Conservation (phyloP, 2,888 invertebrate genomes). For the Neocrepidodera transversa region DNA sequence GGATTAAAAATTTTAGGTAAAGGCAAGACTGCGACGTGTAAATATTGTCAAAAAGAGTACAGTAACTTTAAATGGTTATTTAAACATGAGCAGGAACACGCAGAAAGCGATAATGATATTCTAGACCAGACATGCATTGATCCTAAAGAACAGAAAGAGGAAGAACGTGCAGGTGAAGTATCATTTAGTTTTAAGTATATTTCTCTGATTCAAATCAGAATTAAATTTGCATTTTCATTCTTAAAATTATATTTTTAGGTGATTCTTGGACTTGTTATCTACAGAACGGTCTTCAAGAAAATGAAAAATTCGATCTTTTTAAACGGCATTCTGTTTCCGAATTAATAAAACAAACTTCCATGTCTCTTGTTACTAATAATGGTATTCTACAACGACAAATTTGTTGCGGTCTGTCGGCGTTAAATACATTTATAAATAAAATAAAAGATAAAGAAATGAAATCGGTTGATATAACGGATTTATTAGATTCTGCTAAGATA, state of each 20-base stretch:
- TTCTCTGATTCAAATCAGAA: too few relatives aligned
- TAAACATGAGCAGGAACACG: conserved; percentile 49
- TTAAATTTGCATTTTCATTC: too few relatives aligned
- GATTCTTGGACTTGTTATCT: conserved; percentile 19
- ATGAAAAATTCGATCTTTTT: conserved; percentile 7
- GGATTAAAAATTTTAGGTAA: conserved; percentile 27
- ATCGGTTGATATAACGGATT: conserved; percentile 2
- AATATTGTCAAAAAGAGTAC: conserved; percentile 48
- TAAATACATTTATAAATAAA: conserved; percentile 22
- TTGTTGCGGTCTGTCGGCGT: conserved; percentile 18
- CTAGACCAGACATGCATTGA: conserved; percentile 50
- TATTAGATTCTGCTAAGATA: conserved; percentile 23
- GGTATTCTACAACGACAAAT: conserved; percentile 24
- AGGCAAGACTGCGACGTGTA: conserved; percentile 39
- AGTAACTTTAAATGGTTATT: conserved; percentile 46
- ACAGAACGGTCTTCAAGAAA: conserved; percentile 7
- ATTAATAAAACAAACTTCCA: conserved; percentile 13
- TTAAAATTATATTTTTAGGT: conserved; percentile 4
- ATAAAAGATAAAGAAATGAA: conserved; percentile 10
- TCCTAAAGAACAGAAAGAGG: conserved; percentile 56
- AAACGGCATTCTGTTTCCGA: conserved; percentile 8
- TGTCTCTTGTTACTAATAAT: conserved; percentile 2
- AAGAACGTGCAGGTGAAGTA: conserved; percentile 57
- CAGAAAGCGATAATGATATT: conserved; percentile 19
- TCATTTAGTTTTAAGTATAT: too few relatives aligned